Base-by-base conservation (phyloP, 1,140 invertebrate genomes). In the Brachionus calyciflorus region DNA sequence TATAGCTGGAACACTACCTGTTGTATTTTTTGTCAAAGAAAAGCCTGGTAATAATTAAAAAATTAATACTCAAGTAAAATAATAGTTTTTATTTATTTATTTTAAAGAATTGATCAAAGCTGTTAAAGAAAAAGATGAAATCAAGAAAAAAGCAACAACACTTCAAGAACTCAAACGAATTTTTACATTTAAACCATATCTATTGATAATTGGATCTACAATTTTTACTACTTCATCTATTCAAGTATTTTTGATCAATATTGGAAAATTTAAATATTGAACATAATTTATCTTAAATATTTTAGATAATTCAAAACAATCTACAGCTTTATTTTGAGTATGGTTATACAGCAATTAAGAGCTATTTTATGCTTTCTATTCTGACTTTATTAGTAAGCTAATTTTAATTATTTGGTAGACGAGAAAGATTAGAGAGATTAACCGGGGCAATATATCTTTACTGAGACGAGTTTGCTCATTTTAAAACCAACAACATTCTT, bases 321-420 rank as follows among this genome's bases (percentile, higher is more conserved):
- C 69, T 73, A 17, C 69, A 73, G 14, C 10, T 73, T n/a, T 73
- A 73, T 55, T 73, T 73, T 73, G 69, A 73, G 30, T 73, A 51
- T 26, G 28, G 46, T 5, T 73, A 73, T n/a, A 73, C 26, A 10
- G 69, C 69, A 6, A 73, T 73, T 1, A 73, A 37, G 12, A 26
- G 21, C 26, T 41, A 37, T 14, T 73, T 73, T 19, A 60, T 60
- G 6, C 19, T 19, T n/a, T 33, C 3, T 14, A 55, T 55, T 37
- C 10, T 73, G 19, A 55, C 48, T 19, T 17, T 73, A 9, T 73
- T 73, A 33, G 69, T 60, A 9, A 33, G 55, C 37, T 12, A 28
- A n/a, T 4, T 37, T 6, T 33, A 7, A 17, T n/a, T n/a, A 2
- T 12, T 5, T 44, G n/a, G 1, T 5, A 2, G n/a, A 44, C n/a